Conservation (phyloP, 2,888 invertebrate genomes). For the Torymus tubicola region DNA sequence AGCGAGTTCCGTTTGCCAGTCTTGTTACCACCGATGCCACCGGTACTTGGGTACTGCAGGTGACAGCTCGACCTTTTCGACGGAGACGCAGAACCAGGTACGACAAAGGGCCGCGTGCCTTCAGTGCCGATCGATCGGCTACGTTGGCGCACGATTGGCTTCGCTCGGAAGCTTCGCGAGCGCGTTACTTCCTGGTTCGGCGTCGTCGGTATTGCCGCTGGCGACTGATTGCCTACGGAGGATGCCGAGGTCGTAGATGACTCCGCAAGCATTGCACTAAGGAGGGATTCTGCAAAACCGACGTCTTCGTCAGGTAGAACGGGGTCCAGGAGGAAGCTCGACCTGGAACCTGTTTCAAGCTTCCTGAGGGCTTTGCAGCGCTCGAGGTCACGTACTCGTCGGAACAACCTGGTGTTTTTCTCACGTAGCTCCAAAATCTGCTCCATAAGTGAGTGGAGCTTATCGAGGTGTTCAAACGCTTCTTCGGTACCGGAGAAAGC, state of each 20-base stretch:
- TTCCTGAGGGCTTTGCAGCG: conserved; percentile 82
- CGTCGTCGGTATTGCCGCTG: background rate
- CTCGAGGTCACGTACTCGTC: conserved; percentile 85
- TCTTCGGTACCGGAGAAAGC: conserved; percentile 78
- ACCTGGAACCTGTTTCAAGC: conserved; percentile 3
- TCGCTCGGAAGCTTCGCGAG: conserved; percentile 72
- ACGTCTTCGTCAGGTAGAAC: conserved; percentile 80
- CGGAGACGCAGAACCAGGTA: no score
- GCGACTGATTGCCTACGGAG: conserved; percentile 65
- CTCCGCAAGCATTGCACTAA: conserved; percentile 80
- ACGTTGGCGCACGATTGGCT: conserved; percentile 68
- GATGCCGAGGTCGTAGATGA: conserved; percentile 76
- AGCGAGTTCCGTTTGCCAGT: conserved; percentile 54
- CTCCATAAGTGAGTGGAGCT: conserved; percentile 86
- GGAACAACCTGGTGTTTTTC: conserved; percentile 83
- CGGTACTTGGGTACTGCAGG: conserved; percentile 19
- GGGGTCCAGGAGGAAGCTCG: conserved; percentile 72
- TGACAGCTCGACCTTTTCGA: conserved; percentile 35
- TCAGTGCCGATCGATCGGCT: conserved; percentile 84
- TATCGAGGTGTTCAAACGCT: conserved; percentile 88
- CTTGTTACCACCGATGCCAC: background rate
- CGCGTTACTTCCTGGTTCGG: conserved; percentile 17
- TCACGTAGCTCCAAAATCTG: conserved; percentile 85
- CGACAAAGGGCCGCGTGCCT: background rate
- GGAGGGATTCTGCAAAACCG: conserved; percentile 80